Base-by-base conservation (phyloP, 2,113 vertebrate genomes). In the Halichoeres trimaculatus region DNA sequence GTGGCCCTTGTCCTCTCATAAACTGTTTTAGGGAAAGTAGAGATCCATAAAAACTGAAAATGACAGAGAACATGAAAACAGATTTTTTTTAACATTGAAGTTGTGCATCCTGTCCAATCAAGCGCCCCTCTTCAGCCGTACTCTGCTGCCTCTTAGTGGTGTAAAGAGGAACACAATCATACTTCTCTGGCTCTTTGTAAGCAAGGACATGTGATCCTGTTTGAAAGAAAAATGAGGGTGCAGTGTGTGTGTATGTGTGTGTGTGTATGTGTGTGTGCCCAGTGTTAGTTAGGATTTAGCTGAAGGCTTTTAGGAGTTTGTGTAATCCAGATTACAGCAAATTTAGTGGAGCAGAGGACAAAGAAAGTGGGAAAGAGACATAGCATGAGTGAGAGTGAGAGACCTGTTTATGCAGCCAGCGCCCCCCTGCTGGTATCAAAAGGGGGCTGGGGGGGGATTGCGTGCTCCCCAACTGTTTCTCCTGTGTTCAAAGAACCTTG, bases 341-440 rank as follows among this genome's bases (percentile, higher is more conserved):
- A 61, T 80, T 48, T 55, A 50, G 23, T 36, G 19, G 20, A 73
- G 70, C 36, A 45, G 59, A 38, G 19, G 8, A 58, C 22, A 76
- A 58, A 53, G 52, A 19, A 45, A 1, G 41, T 30, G 26, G 45
- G 17, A 41, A 16, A 66, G 51, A 45, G 19, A 17, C 30, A 30
- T 3, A 30, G 30, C 30, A 30, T 30, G 30, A 30, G n/a, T 40
- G 50, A 20, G n/a, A 43, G 52, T 7, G 40, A 54, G 61, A 63
- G 66, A 10, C 24, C 17, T 72, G 40, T 60, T 69, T 76, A 43
- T 58, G 55, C 59, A 70, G 60, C 62, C 50, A 59, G 45, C 5
- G 16, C 20, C 40, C 69, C 67, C 85, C 78, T 17, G 75, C 78
- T 82, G 81, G 78, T 80, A 85, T 83, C 60, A 85, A 80, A 83